Percentiles rank a stretch among this genome's conserved stretches.
Conservation (phyloP, 2,888 invertebrate species). For the Calephelis perditalis region DNA sequence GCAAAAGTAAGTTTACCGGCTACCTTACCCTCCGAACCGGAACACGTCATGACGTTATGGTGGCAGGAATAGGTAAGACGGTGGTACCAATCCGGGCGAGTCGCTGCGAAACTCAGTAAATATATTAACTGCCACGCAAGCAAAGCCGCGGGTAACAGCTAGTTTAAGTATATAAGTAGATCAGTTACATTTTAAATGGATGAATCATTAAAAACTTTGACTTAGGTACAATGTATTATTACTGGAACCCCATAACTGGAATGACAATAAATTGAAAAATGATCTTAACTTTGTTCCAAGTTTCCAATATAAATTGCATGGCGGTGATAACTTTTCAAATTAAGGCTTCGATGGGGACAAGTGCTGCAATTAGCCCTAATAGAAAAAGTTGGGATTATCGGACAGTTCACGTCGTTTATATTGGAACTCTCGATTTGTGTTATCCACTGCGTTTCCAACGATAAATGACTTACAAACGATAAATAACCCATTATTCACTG, state of each 20-base stretch:
- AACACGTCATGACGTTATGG: too few relatives aligned
- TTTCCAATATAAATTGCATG: conserved; percentile 34
- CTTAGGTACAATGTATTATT: not conserved
- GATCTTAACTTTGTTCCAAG: conserved; percentile 21
- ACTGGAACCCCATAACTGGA: not conserved
- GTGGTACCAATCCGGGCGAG: too few relatives aligned
- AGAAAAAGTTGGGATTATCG: conserved; percentile 39
- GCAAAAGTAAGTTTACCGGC: too few relatives aligned
- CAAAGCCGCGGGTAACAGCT: too few relatives aligned
- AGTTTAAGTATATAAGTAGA: too few relatives aligned
- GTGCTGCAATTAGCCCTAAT: conserved; percentile 35
- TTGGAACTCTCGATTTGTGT: conserved; percentile 23
- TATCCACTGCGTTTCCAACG: too few relatives aligned
- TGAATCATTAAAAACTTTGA: conserved; percentile 1
- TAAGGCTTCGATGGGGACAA: conserved; percentile 34
- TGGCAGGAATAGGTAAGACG: too few relatives aligned
- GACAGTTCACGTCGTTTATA: conserved; percentile 31
- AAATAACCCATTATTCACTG: too few relatives aligned
- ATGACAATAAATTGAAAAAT: conserved; percentile 27
- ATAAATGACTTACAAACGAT: too few relatives aligned
- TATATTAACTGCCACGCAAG: too few relatives aligned
- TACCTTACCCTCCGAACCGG: too few relatives aligned
- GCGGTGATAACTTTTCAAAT: conserved; percentile 36
- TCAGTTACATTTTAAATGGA: not conserved
- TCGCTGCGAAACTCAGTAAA: too few relatives aligned